Conservation (phyloP, 2,797 vertebrate species). For the Morus bassanus region DNA sequence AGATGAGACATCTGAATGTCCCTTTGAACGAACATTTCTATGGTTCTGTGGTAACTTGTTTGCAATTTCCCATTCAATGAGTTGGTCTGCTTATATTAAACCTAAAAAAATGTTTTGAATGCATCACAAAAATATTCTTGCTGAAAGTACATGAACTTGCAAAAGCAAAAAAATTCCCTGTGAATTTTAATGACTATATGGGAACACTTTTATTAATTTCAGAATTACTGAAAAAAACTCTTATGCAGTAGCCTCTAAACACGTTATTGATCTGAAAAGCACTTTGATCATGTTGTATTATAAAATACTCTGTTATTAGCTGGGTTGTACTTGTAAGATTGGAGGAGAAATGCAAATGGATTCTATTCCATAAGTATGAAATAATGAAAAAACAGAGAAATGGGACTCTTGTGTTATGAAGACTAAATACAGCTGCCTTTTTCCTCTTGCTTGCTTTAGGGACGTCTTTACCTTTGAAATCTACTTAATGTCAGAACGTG, state of each 20-base stretch:
- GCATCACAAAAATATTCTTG: background rate
- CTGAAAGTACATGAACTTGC: background rate
- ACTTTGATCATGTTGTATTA: background rate
- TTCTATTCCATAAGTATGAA: background rate
- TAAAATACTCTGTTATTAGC: background rate
- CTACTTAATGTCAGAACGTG: constrained; percentile 87
- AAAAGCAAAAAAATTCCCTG: background rate
- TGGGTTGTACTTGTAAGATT: background rate
- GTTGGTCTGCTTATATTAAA: background rate
- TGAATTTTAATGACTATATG: background rate
- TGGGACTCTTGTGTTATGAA: background rate
- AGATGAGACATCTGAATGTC: background rate
- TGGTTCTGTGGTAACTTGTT: background rate
- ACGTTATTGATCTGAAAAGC: background rate
- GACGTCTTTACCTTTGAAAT: constrained; percentile 91
- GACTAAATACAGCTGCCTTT: constrained; percentile 1
- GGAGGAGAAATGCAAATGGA: background rate
- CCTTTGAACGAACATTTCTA: background rate
- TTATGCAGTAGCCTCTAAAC: background rate
- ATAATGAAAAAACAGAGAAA: background rate
- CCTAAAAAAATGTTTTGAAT: background rate
- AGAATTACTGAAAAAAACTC: background rate
- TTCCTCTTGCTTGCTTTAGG: constrained; percentile 71
- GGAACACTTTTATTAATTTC: background rate
- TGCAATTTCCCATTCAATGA: background rate